Base-by-base conservation (phyloP, 2,113 vertebrate species). In the Chionis minor region DNA sequence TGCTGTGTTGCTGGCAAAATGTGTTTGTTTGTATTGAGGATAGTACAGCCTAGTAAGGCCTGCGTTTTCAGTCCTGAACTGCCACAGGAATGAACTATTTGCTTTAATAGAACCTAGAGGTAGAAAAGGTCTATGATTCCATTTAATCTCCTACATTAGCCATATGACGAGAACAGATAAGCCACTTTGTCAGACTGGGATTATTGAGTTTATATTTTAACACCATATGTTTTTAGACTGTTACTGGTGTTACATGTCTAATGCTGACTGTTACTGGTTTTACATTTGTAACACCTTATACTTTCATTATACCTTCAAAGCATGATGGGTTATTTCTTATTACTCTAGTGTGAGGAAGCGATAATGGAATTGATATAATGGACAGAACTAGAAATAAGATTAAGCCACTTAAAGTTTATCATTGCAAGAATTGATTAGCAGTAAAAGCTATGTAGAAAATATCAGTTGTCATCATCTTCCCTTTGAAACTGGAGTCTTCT, bases 131-230 rank as follows among this genome's bases (percentile, higher is more conserved):
- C 94, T 91, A 1, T 42, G 90, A 70, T 66, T 88, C 49, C 30
- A 10, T 78, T 81, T 97, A 96, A 96, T 80, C 92, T 96, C 26
- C 56, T 96, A 59, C 96, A 94, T 90, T 32, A 91, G 65, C 89
- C 91, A 78, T 93, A 94, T 96, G 96, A 97, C 16, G n/a, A 71
- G 86, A 55, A 81, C 65, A 91, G 89, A 91, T 98, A 96, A 97
- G 61, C 93, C 91, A 88, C 93, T 97, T 97, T 94, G 73, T 97
- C 81, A 90, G 88, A 26, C 56, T 75, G 86, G 95, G 95, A 97
- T 97, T 96, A 86, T 73, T 70, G 44, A 86, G 59, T 75, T 90
- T 96, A 14, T 69, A 45, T 96, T 97, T 92, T 94, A 92, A 66
- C 58, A 80, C 92, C 94, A 28, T 85, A 80, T 96, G 91, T 55